These are phyloP conservation scores for Parthenolecanium corni DNA, from an alignment of 2,888 invertebrate species.

Conservation along the genomic window DNA sequence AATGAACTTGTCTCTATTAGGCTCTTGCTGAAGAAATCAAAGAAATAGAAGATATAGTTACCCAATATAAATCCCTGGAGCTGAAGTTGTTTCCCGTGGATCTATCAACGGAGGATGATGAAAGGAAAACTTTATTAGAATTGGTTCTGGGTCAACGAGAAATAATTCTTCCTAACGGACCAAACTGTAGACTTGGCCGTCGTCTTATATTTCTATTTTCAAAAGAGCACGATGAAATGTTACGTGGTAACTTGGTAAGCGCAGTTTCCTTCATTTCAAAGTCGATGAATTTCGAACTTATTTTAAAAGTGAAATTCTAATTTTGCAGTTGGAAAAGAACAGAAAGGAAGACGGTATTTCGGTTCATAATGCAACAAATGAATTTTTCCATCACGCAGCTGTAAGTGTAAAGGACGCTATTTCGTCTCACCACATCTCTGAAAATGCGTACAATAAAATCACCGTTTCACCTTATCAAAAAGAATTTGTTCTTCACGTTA, in stretches of 20 bases:
- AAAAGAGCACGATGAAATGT: constrained; percentile 41
- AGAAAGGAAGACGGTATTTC: neutral
- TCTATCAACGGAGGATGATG: constrained; percentile 35
- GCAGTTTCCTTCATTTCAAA: neutral
- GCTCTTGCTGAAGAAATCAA: constrained; percentile 44
- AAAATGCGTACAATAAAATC: neutral
- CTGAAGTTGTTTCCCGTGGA: constrained; percentile 42
- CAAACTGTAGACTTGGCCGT: constrained; percentile 45
- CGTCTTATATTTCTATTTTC: constrained; percentile 48
- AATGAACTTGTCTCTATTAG: constrained; percentile 30
- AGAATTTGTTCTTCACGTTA: constrained; percentile 54
- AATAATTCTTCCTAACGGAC: constrained; percentile 44
- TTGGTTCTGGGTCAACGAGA: constrained; percentile 50
- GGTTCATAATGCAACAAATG: constrained; percentile 1
- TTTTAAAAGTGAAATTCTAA: neutral
- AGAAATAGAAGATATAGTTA: constrained; percentile 43
- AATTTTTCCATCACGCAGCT: constrained; percentile 36
- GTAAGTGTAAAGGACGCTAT: constrained; percentile 9
- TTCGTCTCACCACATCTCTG: constrained; percentile 37
- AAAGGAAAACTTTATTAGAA: constrained; percentile 41
- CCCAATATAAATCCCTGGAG: constrained; percentile 46
- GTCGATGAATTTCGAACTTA: neutral
- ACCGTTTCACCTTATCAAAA: constrained; percentile 45
- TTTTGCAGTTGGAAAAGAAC: neutral
- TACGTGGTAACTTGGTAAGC: constrained; percentile 1